These are phyloP conservation scores for Oceanites oceanicus DNA, from an alignment of 2,113 vertebrate species.

Conservation along the genomic window DNA sequence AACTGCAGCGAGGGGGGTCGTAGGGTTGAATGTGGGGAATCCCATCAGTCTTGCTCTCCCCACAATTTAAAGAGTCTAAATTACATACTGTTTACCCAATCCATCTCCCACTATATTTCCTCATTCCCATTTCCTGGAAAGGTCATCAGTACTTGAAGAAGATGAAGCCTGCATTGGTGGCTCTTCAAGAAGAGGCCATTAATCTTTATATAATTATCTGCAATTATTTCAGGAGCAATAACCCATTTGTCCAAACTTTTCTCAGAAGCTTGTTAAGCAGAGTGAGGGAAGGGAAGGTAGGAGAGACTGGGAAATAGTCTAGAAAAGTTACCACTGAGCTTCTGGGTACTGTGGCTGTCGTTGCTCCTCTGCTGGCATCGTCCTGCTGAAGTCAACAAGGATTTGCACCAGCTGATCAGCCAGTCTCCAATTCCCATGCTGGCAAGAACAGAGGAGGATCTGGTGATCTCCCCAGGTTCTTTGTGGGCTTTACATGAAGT, in stretches of 20 bases:
- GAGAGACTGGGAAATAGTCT: neutral
- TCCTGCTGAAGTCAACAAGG: neutral
- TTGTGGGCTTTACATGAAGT: neutral
- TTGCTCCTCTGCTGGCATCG: fast-evolving
- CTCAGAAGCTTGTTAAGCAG: neutral
- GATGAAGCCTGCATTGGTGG: neutral
- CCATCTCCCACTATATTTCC: neutral
- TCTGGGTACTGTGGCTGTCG: neutral
- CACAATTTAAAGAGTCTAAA: neutral
- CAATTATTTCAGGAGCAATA: conserved; percentile 16
- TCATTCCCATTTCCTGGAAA: neutral
- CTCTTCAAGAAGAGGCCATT: neutral
- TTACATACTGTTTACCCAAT: neutral
- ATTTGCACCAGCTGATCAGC: neutral
- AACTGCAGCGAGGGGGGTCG: neutral
- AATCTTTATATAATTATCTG: conserved; percentile 4
- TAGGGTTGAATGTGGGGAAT: neutral
- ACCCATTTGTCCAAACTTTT: neutral
- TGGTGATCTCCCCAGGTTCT: neutral
- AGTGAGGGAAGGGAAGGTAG: neutral
- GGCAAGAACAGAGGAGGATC: neutral
- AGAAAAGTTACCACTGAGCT: neutral
- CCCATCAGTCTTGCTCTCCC: neutral
- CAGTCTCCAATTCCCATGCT: no score
- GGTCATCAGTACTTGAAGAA: neutral